These are phyloP conservation scores for Tangara arthus DNA, from an alignment of 2,797 vertebrate species.

Conservation along the genomic window DNA sequence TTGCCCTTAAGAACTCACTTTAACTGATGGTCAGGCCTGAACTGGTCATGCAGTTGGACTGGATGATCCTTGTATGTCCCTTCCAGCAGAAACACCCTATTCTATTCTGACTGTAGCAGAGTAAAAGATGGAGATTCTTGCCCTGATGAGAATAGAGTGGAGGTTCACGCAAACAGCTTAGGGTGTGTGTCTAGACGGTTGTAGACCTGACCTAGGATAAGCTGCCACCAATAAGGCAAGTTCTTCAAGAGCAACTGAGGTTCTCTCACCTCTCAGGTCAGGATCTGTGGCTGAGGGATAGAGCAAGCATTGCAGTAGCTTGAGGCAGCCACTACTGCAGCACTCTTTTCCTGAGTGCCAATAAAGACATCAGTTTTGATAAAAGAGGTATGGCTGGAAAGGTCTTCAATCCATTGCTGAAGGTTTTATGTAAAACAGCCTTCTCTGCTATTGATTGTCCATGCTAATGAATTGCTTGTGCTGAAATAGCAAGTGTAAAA, in stretches of 20 bases:
- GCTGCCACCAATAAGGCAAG: neutral
- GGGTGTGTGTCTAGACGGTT: neutral
- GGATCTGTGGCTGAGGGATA: neutral
- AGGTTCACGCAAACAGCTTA: neutral
- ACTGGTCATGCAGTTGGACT: neutral
- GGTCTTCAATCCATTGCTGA: neutral
- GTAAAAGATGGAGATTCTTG: neutral
- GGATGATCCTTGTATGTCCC: neutral
- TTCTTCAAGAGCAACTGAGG: neutral
- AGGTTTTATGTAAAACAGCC: neutral
- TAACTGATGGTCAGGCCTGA: neutral
- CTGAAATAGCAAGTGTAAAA: neutral
- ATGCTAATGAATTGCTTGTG: neutral
- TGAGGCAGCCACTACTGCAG: neutral
- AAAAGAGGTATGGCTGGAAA: neutral
- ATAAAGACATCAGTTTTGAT: neutral
- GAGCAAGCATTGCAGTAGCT: neutral
- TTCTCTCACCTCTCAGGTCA: neutral
- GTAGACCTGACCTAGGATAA: neutral
- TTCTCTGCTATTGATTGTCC: neutral
- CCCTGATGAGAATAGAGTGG: neutral
- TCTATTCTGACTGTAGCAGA: neutral
- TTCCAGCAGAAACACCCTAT: neutral
- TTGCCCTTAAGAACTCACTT: fast-evolving
- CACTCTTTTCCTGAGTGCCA: neutral